These are phyloP conservation scores for Metopia argyrocephala DNA, from an alignment of 2,888 invertebrate genomes.

Conservation along the genomic window DNA sequence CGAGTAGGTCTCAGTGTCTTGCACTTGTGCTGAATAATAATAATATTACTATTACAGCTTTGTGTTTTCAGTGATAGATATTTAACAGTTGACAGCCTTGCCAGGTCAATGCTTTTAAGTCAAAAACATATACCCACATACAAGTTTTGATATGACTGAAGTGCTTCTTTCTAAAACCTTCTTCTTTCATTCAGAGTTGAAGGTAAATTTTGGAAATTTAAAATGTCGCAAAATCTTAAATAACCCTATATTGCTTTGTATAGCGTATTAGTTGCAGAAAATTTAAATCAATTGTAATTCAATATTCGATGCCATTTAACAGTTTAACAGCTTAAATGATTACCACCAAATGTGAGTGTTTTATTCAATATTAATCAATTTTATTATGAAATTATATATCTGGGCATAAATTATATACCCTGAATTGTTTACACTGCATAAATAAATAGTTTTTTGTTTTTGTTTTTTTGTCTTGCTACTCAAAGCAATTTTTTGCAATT, in stretches of 20 bases:
- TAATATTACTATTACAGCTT: too few species aligned
- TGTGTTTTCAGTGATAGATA: too few species aligned
- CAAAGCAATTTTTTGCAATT: slow-evolving; percentile 5
- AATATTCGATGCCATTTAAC: background rate
- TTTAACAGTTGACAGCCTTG: too few species aligned
- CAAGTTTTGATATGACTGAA: too few species aligned
- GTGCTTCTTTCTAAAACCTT: too few species aligned
- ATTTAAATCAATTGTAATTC: background rate
- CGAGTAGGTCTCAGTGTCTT: too few species aligned
- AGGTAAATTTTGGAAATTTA: too few species aligned
- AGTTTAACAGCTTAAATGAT: background rate
- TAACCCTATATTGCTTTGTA: background rate
- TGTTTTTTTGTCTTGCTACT: background rate
- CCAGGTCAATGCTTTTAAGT: too few species aligned
- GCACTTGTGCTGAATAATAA: too few species aligned
- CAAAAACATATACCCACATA: too few species aligned
- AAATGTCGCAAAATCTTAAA: background rate
- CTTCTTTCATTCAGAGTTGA: too few species aligned
- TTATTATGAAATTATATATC: background rate
- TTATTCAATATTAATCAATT: background rate
- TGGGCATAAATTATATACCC: background rate
- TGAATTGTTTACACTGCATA: too few species aligned
- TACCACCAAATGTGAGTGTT: background rate
- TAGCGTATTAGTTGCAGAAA: background rate
- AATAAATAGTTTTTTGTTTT: background rate